Base-by-base conservation (phyloP, 2,113 vertebrate species). In the Uria aalge region DNA sequence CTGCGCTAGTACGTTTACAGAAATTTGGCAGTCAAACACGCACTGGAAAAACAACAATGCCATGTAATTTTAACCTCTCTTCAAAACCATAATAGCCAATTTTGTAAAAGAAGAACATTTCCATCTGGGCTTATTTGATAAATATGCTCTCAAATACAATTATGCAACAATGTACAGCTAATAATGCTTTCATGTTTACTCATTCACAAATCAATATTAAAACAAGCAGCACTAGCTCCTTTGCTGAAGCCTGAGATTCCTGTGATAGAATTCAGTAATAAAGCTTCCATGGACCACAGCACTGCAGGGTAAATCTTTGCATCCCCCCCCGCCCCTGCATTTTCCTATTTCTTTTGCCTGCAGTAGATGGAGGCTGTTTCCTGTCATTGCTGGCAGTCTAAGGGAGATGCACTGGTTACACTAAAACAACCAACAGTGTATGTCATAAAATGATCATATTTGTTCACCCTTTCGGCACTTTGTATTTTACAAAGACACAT, bases 171-270 rank as follows among this genome's bases (percentile, higher is more conserved):
- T 8, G 12, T 29, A 52, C 22, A 83, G 52, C 40, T 91, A 95
- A 81, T 74, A 82, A 71, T 60, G 18, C 30, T 74, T 69, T 84
- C 47, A 34, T 47, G 36, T 82, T 96, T 93, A 87, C 43, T 82
- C 59, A 75, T 78, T 84, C 74, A 88, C 18, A 78, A 82, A 77
- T 62, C 69, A 91, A 45, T 82, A 91, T 72, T 89, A 45, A 90
- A 85, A 52, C 40, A 85, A 88, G 36, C n/a, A 77, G 15, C 40
- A 60, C 50, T 52, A 84, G 78, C 16, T 63, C 59, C 69, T 84
- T 20, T 82, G 21, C 40, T 74, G 52, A 81, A 72, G 55, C 48
- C 74, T 27, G 11, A 81, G 19, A 73, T 53, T 43, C 18, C 22
- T 29, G 9, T 18, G 34, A 48, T 10, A 71, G 36, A 60, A 89